phyloP scores from a whole-genome alignment of 2,113 vertebrate genomes.

The Pomatostomus ruficeps region DNA sequence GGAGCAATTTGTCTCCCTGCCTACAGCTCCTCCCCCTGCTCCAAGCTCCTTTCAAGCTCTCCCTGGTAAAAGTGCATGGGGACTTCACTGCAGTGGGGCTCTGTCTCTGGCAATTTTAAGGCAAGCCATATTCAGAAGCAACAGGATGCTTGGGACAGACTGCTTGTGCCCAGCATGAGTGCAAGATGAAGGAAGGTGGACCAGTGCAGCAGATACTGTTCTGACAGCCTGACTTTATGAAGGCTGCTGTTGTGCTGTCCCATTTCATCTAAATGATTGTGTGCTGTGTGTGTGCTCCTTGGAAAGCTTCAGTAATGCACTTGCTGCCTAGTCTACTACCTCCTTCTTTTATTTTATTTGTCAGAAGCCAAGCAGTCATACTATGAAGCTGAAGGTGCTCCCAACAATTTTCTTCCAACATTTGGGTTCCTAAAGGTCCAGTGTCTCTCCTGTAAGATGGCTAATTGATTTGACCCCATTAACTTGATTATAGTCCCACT shows the following conservation, averaged over 20 bases:
- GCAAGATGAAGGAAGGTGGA: rapidly evolving
- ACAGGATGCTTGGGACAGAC: background rate
- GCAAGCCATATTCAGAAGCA: background rate
- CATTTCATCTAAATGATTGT: background rate
- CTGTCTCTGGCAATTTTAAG: background rate
- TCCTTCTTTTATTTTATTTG: background rate
- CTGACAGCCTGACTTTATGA: background rate
- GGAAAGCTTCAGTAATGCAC: background rate
- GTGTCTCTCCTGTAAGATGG: background rate
- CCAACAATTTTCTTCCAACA: background rate
- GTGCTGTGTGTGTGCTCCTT: background rate
- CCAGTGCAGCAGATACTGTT: rapidly evolving
- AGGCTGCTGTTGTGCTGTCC: background rate
- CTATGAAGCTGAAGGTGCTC: background rate
- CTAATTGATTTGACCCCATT: background rate
- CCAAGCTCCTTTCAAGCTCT: background rate
- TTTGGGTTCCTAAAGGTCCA: background rate
- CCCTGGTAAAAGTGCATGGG: background rate
- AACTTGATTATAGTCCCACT: background rate
- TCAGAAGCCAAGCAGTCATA: background rate
- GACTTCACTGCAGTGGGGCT: background rate
- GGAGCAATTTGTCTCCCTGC: background rate
- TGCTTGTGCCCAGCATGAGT: background rate
- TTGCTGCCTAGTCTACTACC: background rate
- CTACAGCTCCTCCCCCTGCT: background rate